Conservation (phyloP, 1,140 invertebrate genomes). For the Trachymyrmex septentrionalis region DNA sequence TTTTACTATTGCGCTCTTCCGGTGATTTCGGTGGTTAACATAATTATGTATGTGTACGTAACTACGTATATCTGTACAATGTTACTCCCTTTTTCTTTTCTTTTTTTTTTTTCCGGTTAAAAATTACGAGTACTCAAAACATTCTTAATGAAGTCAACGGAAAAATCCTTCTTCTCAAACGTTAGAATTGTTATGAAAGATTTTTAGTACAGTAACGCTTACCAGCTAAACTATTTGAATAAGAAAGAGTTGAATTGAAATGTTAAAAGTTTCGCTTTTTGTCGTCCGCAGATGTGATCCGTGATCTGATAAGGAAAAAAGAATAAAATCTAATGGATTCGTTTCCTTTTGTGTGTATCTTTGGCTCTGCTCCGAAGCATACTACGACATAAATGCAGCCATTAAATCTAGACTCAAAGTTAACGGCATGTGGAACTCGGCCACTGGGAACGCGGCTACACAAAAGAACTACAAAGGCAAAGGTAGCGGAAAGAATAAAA, state of each 20-base stretch:
- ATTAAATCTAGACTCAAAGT: slow-evolving; percentile 73
- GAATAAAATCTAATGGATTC: slow-evolving; percentile 29
- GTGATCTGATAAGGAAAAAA: slow-evolving; percentile 35
- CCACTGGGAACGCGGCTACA: slow-evolving; percentile 57
- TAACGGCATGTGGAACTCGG: slow-evolving; percentile 73
- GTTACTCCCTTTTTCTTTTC: not conserved
- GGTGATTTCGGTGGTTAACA: slow-evolving; percentile 21
- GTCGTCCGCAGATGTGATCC: slow-evolving; percentile 48
- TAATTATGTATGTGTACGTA: not conserved
- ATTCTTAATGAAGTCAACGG: not conserved
- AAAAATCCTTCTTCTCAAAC: not conserved
- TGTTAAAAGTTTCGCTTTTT: slow-evolving; percentile 12
- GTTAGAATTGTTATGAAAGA: not conserved
- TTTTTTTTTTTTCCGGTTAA: not conserved
- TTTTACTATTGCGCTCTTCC: slow-evolving; percentile 53
- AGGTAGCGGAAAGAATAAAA: not conserved
- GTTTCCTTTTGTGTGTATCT: slow-evolving; percentile 43
- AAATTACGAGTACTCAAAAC: not conserved
- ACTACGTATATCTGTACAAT: slow-evolving; percentile 32
- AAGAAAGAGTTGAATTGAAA: not conserved
- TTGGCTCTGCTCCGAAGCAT: slow-evolving; percentile 37
- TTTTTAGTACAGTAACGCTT: not conserved
- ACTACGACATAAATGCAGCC: slow-evolving; percentile 67
- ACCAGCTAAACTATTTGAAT: not conserved
- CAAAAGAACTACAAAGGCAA: not conserved